Percentiles rank a stretch among this genome's conserved stretches.
Conservation (phyloP, 2,797 vertebrate genomes). For the Neomorphus geoffroyi region DNA sequence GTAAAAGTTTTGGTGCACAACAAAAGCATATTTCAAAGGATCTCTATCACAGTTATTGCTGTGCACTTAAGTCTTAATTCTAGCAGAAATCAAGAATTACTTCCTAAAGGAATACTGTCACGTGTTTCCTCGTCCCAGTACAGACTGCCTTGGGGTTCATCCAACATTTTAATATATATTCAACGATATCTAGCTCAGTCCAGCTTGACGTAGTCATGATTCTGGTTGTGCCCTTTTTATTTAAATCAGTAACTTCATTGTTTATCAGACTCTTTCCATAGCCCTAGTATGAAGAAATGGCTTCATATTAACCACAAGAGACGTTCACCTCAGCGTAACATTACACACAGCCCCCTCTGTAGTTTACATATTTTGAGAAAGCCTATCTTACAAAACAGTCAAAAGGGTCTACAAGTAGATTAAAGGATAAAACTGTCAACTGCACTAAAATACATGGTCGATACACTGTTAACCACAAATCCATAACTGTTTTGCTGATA, state of each 20-base stretch:
- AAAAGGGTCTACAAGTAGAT: conserved; percentile 51
- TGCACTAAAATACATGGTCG: not conserved
- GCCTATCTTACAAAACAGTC: not conserved
- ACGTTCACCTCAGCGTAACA: not conserved
- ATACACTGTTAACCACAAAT: conserved; percentile 46
- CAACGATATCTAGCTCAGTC: not conserved
- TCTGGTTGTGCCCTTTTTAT: not conserved
- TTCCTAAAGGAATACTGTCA: not conserved
- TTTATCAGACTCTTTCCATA: not conserved
- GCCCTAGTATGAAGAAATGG: not conserved
- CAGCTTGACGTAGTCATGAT: not conserved
- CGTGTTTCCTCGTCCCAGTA: not conserved
- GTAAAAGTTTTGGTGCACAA: not conserved
- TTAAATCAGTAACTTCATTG: not conserved
- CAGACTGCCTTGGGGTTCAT: not conserved
- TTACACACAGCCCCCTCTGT: not conserved
- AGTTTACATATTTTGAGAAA: not conserved
- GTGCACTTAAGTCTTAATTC: not conserved
- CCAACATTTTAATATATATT: not conserved
- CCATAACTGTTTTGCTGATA: conserved; percentile 49
- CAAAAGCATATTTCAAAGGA: not conserved
- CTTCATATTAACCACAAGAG: not conserved
- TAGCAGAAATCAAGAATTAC: not conserved
- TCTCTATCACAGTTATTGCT: not conserved
- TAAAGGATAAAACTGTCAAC: conserved; percentile 47